Conservation (phyloP, 92 coral and sea anemone species). For the Meandrina meandrites region DNA sequence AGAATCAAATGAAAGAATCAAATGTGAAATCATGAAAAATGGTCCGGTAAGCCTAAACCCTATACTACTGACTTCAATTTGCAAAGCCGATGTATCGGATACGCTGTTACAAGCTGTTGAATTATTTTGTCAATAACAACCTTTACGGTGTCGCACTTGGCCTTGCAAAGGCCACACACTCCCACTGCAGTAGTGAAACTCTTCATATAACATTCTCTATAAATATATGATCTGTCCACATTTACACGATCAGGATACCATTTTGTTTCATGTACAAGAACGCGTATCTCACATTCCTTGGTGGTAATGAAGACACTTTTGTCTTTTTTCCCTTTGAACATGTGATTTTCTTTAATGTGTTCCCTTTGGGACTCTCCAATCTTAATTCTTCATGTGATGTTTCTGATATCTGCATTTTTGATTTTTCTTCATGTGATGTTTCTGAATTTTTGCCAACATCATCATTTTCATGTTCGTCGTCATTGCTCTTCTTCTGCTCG, state of each 20-base stretch:
- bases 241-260: not conserved
- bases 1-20: too few relatives aligned
- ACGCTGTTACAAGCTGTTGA: not conserved
- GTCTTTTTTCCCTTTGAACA: not conserved
- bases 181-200: not conserved
- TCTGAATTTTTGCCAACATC: too few relatives aligned
- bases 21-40: too few relatives aligned
- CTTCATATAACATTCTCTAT: not conserved
- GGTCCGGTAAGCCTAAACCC: too few relatives aligned
- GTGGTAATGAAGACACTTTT: not conserved
- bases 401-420: too few relatives aligned
- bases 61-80: too few relatives aligned
- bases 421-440: too few relatives aligned
- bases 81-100: not conserved
- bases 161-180: not conserved
- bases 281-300: not conserved
- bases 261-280: not conserved
- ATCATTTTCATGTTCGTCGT: too few relatives aligned
- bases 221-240: not conserved
- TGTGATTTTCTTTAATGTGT: not conserved
- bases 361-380: too few relatives aligned
- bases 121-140: not conserved
- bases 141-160: not conserved
- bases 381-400: too few relatives aligned
- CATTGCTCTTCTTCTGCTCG: too few relatives aligned